Percentiles rank a stretch among this genome's conserved stretches.
These are phyloP conservation scores for Probaryconus sp. DNA, from an alignment of 1,140 invertebrate species.

Conservation along the genomic window DNA sequence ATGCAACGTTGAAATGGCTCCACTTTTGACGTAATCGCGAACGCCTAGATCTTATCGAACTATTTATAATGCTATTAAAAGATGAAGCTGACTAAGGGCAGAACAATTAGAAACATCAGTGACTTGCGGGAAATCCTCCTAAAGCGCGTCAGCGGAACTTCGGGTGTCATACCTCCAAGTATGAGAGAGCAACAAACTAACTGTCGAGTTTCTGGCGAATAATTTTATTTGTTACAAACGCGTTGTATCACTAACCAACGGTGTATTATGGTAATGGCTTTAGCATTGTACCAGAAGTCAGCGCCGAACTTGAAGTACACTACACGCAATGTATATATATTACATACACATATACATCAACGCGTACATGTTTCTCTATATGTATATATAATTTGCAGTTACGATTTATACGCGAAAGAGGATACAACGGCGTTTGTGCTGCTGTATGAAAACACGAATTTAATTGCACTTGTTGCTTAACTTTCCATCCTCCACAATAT, in stretches of 20 bases:
- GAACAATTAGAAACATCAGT: conserved; percentile 8
- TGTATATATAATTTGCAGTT: conserved; percentile 48
- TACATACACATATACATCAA: too few relatives aligned
- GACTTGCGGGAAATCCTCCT: conserved; percentile 17
- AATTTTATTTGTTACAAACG: conserved; percentile 58
- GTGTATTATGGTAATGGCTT: conserved; percentile 62
- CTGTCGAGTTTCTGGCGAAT: conserved; percentile 44
- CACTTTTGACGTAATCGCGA: too few relatives aligned
- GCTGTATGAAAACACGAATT: conserved; percentile 46
- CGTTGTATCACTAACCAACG: conserved; percentile 55
- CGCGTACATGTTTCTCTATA: too few relatives aligned
- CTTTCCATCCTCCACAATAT: conserved; percentile 30
- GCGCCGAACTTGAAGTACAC: conserved; percentile 52
- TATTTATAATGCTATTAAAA: conserved; percentile 6
- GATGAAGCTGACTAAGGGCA: background rate
- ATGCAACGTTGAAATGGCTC: too few relatives aligned
- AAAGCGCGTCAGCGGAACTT: conserved; percentile 21
- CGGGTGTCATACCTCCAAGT: conserved; percentile 37
- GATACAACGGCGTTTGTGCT: conserved; percentile 39
- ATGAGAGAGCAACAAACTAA: conserved; percentile 54
- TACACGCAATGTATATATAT: too few relatives aligned
- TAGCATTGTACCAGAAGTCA: conserved; percentile 55
- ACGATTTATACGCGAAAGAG: conserved; percentile 54
- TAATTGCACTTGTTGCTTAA: conserved; percentile 62
- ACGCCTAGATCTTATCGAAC: conserved; percentile 4